Conservation (phyloP, 2,888 invertebrate genomes). For the Parnassius apollo region DNA sequence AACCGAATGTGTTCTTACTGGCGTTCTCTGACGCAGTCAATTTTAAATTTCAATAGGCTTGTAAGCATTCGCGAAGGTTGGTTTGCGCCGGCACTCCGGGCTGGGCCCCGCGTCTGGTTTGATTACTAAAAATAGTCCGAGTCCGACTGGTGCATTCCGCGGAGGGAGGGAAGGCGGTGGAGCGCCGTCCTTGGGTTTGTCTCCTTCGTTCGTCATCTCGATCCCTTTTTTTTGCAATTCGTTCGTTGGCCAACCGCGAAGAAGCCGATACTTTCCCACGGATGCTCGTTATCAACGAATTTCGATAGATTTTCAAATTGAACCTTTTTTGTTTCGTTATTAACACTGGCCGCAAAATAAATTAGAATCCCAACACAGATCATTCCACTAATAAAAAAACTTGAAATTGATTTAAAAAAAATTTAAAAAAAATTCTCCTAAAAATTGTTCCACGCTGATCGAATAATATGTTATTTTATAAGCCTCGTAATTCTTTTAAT, state of each 20-base stretch:
- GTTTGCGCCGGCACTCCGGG: constrained; percentile 48
- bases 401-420: not conserved
- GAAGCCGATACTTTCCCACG: constrained; percentile 72
- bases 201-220: constrained; percentile 65
- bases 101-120: constrained; percentile 60
- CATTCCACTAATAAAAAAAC: not conserved
- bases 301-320: constrained; percentile 64
- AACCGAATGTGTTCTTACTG: constrained; percentile 21
- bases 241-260: constrained; percentile 64
- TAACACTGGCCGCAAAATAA: constrained; percentile 14
- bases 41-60: constrained; percentile 39
- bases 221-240: constrained; percentile 74
- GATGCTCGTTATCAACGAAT: constrained; percentile 53
- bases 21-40: constrained; percentile 17
- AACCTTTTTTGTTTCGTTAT: constrained; percentile 50
- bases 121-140: constrained; percentile 75
- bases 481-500: not conserved
- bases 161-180: constrained; percentile 37
- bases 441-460: not conserved
- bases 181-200: constrained; percentile 63
- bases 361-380: constrained; percentile 12
- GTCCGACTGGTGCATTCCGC: constrained; percentile 62
- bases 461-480: not conserved
- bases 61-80: constrained; percentile 53
- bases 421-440: not conserved